A percentile compares a stretch with the other conserved stretches of the same genome.
phyloP scores from a whole-genome alignment of 2,113 vertebrate genomes.

The Furnarius figulus region DNA sequence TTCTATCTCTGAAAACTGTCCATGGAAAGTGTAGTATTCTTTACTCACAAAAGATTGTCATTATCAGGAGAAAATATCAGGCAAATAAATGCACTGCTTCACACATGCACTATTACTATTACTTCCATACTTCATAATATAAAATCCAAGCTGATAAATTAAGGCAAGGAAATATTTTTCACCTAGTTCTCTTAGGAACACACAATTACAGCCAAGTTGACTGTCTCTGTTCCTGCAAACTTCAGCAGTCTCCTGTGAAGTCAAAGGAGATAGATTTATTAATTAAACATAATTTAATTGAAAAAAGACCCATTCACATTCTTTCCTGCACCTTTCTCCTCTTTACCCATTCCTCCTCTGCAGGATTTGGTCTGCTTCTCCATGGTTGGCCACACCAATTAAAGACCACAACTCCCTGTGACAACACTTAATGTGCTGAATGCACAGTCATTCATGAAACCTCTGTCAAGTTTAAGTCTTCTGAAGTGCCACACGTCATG shows the following conservation, averaged over 20 bases:
- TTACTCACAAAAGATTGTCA: background rate
- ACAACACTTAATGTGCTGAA: background rate
- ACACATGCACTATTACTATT: background rate
- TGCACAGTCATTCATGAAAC: background rate
- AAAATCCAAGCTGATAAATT: background rate
- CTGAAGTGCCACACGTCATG: fast-evolving
- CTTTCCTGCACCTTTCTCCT: background rate
- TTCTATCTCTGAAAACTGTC: background rate
- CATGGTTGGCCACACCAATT: background rate
- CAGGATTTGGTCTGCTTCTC: background rate
- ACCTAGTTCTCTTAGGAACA: background rate
- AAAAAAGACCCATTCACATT: background rate
- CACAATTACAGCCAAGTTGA: background rate
- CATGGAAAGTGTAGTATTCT: background rate
- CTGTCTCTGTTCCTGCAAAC: background rate
- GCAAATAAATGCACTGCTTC: background rate
- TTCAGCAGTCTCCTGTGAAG: background rate
- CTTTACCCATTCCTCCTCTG: background rate
- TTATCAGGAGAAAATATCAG: background rate
- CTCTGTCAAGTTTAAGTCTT: background rate
- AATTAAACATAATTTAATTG: background rate
- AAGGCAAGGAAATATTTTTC: background rate
- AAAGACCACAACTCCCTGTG: background rate
- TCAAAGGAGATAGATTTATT: background rate
- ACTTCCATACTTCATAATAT: background rate